phyloP scores from a whole-genome alignment of 2,797 vertebrate genomes.

The Potorous gilbertii region DNA sequence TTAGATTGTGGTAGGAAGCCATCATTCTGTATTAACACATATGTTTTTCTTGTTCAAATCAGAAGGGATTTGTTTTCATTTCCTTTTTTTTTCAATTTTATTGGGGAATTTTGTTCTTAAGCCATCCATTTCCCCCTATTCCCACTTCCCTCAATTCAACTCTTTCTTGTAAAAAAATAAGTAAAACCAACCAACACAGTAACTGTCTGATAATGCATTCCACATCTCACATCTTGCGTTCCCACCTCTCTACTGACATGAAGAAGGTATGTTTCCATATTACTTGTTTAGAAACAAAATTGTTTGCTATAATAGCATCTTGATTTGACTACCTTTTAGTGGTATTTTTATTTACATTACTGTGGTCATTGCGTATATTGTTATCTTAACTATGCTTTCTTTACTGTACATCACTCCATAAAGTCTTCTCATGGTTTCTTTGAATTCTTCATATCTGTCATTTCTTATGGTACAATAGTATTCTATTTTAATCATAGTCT shows the following conservation, averaged over 20 bases:
- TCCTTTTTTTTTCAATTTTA: background rate
- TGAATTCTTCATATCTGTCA: background rate
- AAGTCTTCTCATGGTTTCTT: background rate
- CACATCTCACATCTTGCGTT: background rate
- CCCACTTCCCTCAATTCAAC: background rate
- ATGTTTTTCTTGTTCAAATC: background rate
- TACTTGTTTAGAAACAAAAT: background rate
- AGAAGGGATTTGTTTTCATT: background rate
- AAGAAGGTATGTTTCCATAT: background rate
- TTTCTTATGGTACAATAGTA: background rate
- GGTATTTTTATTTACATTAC: background rate
- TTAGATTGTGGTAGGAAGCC: background rate
- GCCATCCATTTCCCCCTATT: background rate
- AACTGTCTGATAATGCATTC: background rate
- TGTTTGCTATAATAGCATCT: background rate
- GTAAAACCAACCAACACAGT: background rate
- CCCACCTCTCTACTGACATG: background rate
- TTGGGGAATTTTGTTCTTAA: background rate
- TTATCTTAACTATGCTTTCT: background rate
- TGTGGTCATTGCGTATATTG: background rate
- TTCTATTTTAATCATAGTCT: background rate
- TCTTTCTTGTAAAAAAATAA: background rate
- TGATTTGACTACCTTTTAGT: background rate
- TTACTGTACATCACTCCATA: background rate
- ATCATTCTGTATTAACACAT: background rate